These are phyloP conservation scores for Halcyon badia DNA, from an alignment of 2,797 vertebrate species.

Conservation along the genomic window DNA sequence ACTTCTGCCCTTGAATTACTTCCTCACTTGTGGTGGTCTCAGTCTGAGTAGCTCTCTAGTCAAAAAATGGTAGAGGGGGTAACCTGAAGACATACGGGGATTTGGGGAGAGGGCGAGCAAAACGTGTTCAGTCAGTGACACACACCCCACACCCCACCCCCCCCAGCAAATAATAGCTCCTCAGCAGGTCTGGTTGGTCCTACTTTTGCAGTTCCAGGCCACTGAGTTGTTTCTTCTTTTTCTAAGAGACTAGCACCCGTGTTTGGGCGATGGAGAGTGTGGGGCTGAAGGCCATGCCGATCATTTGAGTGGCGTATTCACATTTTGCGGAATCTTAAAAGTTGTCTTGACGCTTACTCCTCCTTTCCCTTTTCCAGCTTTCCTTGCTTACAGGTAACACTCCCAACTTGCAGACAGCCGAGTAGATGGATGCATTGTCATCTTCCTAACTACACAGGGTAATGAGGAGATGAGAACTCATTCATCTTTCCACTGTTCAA, in stretches of 20 bases:
- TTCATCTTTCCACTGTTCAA: neutral
- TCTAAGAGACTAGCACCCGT: neutral
- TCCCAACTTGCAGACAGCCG: neutral
- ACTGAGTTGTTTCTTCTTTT: neutral
- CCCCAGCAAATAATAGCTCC: neutral
- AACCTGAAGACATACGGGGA: neutral
- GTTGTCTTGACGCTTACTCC: neutral
- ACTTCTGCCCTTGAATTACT: neutral
- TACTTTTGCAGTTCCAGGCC: neutral
- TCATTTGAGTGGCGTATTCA: neutral
- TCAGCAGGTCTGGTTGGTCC: neutral
- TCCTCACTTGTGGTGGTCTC: neutral
- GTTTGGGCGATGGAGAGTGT: neutral
- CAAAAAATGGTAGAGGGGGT: neutral
- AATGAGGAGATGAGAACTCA: neutral
- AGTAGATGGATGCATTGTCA: neutral
- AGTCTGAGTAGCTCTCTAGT: neutral
- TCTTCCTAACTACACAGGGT: neutral
- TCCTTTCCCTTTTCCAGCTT: neutral
- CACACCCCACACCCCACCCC: too few relatives aligned
- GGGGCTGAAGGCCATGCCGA: neutral
- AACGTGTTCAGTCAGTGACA: neutral
- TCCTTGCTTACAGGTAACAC: neutral
- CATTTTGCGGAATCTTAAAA: neutral
- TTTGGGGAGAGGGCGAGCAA: neutral